These are phyloP conservation scores for Campoletis sonorensis DNA, from an alignment of 1,140 invertebrate genomes.

Conservation along the genomic window DNA sequence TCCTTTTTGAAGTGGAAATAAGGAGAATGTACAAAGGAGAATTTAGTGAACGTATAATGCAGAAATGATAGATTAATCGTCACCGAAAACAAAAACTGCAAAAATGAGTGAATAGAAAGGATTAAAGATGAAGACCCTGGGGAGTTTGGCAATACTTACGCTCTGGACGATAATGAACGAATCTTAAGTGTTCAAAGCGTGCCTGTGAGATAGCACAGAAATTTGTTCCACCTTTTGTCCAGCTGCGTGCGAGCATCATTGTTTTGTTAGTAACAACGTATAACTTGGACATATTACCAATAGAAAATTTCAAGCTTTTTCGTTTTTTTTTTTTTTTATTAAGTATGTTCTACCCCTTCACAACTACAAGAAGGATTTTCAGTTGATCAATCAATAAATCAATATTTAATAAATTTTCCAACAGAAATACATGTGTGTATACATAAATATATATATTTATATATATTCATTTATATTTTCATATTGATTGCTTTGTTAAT, in stretches of 20 bases:
- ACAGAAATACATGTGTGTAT: constrained; percentile 47
- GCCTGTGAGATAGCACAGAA: constrained; percentile 63
- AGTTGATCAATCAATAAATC: constrained; percentile 42
- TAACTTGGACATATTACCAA: constrained; percentile 7
- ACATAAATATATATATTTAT: constrained; percentile 33
- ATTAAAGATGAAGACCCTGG: not conserved
- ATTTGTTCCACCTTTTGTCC: constrained; percentile 68
- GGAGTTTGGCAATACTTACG: constrained; percentile 26
- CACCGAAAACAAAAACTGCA: not conserved
- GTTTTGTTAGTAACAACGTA: constrained; percentile 59
- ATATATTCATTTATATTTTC: constrained; percentile 34
- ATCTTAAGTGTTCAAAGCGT: constrained; percentile 66
- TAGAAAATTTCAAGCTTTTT: not conserved
- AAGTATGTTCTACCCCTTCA: too few species aligned
- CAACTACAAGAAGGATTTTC: too few species aligned
- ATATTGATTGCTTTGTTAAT: constrained; percentile 41
- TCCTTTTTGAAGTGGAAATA: too few species aligned
- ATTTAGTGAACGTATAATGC: not conserved
- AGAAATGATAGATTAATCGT: not conserved
- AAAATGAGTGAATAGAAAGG: not conserved
- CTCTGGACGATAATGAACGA: constrained; percentile 29
- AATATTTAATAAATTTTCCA: constrained; percentile 54
- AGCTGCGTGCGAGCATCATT: constrained; percentile 71
- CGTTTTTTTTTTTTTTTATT: too few species aligned
- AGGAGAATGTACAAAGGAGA: too few species aligned